phyloP scores from a whole-genome alignment of 2,888 invertebrate species.

The Eudasyphora cyanicolor region DNA sequence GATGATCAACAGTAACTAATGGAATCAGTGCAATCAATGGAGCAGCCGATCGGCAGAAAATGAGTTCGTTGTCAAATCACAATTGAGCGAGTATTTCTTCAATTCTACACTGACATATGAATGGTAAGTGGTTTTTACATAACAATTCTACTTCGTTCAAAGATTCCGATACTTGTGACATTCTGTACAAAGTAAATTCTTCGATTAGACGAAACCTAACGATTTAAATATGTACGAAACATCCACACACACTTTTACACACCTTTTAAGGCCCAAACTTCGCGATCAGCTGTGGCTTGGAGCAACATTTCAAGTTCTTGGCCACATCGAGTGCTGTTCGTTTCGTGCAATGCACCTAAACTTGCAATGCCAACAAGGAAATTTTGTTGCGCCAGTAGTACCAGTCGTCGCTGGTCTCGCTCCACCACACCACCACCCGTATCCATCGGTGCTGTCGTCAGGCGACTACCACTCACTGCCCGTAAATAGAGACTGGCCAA shows the following conservation, averaged over 20 bases:
- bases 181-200: no score
- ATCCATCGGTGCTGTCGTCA: constrained; percentile 28
- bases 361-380: constrained; percentile 73
- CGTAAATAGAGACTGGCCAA: neutral
- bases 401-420: constrained; percentile 14
- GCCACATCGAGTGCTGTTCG: constrained; percentile 69
- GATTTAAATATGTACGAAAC: neutral
- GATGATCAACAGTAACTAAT: no score
- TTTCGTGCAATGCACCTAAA: constrained; percentile 67
- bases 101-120: no score
- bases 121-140: no score
- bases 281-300: constrained; percentile 65
- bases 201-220: no score
- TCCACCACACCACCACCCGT: constrained; percentile 5
- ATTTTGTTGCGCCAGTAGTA: constrained; percentile 66
- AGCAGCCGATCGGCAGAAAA: no score
- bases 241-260: constrained; percentile 30
- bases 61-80: no score
- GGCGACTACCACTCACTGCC: neutral
- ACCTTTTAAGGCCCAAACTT: constrained; percentile 73
- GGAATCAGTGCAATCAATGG: no score
- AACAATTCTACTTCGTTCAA: no score
- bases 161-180: no score
- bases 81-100: no score
- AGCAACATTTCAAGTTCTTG: constrained; percentile 70